These are phyloP conservation scores for Holacanthus passer DNA, from an alignment of 2,113 vertebrate genomes.

Conservation along the genomic window DNA sequence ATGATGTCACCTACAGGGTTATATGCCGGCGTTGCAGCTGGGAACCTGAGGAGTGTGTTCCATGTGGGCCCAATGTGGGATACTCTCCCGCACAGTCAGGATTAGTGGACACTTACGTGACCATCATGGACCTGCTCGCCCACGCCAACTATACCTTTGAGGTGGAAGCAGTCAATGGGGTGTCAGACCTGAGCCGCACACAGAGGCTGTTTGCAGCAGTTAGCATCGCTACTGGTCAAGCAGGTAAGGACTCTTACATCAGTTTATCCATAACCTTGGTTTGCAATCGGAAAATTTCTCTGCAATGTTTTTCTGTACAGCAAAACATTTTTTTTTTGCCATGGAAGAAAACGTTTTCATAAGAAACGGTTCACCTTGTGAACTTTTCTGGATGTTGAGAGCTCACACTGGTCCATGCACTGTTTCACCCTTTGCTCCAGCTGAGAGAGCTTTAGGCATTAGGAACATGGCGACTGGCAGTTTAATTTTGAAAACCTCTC, in stretches of 20 bases:
- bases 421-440: neutral
- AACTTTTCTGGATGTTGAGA: neutral
- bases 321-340: conserved; percentile 7
- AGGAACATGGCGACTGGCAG: conserved; percentile 32
- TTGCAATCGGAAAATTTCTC: neutral
- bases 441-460: conserved; percentile 34
- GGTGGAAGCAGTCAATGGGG: conserved; percentile 98
- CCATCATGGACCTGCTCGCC: conserved; percentile 93
- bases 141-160: conserved; percentile 99
- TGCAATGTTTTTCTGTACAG: neutral
- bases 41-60: conserved; percentile 96
- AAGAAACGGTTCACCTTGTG: neutral
- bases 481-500: conserved; percentile 56
- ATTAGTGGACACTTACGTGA: conserved; percentile 94
- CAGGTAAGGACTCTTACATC: conserved; percentile 87
- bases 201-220: conserved; percentile 98
- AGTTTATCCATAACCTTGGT: neutral
- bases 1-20: conserved; percentile 96
- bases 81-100: conserved; percentile 94
- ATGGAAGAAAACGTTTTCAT: neutral
- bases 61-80: conserved; percentile 94
- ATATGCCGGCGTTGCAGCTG: conserved; percentile 95
- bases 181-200: conserved; percentile 96
- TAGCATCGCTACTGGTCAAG: conserved; percentile 96
- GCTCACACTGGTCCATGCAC: neutral